Evolutionary conservation across 2,797 vertebrate genomes (phyloP), one percentile per base, ranked within the genome.

Genomic region (Sparidentex hasta): DNA sequence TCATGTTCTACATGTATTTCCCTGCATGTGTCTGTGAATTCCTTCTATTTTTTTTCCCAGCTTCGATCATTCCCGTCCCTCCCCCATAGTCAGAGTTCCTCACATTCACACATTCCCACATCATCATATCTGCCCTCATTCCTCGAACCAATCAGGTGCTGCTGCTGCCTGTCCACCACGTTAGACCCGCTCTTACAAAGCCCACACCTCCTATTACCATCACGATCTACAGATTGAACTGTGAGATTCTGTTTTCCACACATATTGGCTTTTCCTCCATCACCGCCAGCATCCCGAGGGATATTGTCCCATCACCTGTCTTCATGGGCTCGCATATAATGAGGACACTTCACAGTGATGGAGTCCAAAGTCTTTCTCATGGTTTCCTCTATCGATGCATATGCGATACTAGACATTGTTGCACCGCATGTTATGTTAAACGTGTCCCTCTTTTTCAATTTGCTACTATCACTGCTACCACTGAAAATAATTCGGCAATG

Each of bases 241-340:
- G 17, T n/a, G 41, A 27, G 41, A 54, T 71, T 79, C 12, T 44
- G 16, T 50, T 72, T 76, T 69, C 68, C 57, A 59, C 17, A 23
- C 51, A 3, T 38, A 46, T 17, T 77, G 33, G 41, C 38, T 27
- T 51, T 54, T 73, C 41, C 41, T 61, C 20, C 27, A 55, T 21
- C 38, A 52, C n/a, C 56, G 50, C 7, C 58, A 29, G 41, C 47
- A 33, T 33, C 75, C 52, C 1, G 8, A 5, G 47, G 47, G 74
- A 77, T 20, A 18, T 23, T 9, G 21, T 48, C 27, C 63, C n/a
- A 66, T 73, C 56, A 57, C 38, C 11, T 33, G 18, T 64, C 56
- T 63, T 47, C 59, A 79, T 25, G 41, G 7, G 12, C 12, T n/a
- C 63, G 57, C 38, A 62, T 81, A 27, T 54, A 65, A 78, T 62